Evolutionary conservation across 1,140 invertebrate genomes (phyloP), one percentile per base, ranked within the genome.

Genomic region (Macrobrachium rosenbergii): DNA sequence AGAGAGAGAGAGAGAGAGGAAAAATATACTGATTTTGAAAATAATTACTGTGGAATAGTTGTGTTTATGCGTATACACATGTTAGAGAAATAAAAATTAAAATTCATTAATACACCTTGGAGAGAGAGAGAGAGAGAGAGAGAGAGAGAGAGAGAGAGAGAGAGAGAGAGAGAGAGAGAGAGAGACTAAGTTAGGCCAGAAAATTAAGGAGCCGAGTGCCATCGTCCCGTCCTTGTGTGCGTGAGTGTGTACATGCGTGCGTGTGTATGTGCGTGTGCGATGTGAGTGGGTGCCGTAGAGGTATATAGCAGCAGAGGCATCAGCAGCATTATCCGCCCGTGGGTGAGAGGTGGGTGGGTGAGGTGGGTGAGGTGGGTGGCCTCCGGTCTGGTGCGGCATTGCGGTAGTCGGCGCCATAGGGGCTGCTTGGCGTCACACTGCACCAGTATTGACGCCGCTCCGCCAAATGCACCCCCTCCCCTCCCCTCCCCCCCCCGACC

Each of bases 361-460:
- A 16, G 59, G 0, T 37, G 1, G 28, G 28, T 37, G 59, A 21
- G 19, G 77, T 28, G 23, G 60, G 78, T 6, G 23, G 23, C 12
- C 58, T 21, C 58, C 11, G 78, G 60, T 23, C 5, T 14, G 78
- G 78, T 28, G 23, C 59, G 60, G 78, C 78, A 80, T 23, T 80
- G 78, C 78, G 78, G 78, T 60, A 80, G 37, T 63, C 60, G 78
- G 78, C 78, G 60, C 60, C 78, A 80, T 60, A 58, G 28, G 59
- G 78, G 62, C 78, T 80, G 78, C 78, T n/a, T 63, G 78, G 78
- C 78, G 78, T 80, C 78, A 64, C 76, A 78, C 78, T 80, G 78
- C 78, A 80, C 59, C 59, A 80, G 58, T 80, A 80, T 80, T 80
- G 78, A 80, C 60, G 78, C 78, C 60, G 23, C 78, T 37, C 78